Percentiles rank a stretch among this genome's conserved stretches.
These are phyloP conservation scores for Chlamydotis undulata DNA, from an alignment of 2,113 vertebrate genomes.

Conservation along the genomic window DNA sequence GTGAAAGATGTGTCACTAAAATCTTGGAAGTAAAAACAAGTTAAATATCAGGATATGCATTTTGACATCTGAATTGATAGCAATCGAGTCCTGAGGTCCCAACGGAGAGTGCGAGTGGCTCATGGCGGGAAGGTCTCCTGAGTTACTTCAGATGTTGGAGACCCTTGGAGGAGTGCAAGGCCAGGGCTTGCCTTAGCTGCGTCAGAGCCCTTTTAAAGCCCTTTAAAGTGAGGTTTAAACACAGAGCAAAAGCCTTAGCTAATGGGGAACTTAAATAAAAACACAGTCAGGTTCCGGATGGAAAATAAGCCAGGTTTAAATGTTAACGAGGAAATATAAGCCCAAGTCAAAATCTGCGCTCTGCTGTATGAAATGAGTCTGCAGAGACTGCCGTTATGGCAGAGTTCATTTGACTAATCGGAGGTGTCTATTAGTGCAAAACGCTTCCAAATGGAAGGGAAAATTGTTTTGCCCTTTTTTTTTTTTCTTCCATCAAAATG, in stretches of 20 bases:
- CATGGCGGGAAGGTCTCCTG: neutral
- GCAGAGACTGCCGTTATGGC: slow-evolving; percentile 9
- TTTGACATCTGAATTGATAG: neutral
- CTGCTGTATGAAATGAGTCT: neutral
- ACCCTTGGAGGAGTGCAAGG: neutral
- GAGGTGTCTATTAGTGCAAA: slow-evolving; percentile 12
- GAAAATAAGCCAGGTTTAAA: slow-evolving; percentile 47
- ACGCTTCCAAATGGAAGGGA: slow-evolving; percentile 8
- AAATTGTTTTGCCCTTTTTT: neutral
- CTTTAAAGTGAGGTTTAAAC: neutral
- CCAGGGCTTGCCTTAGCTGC: neutral
- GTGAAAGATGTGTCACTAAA: neutral
- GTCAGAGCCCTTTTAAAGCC: neutral
- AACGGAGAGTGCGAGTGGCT: neutral
- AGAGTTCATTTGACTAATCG: slow-evolving; percentile 28
- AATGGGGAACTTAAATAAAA: slow-evolving; percentile 19
- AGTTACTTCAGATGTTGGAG: neutral
- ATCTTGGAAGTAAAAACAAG: neutral
- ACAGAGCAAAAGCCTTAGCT: neutral
- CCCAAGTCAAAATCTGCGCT: neutral
- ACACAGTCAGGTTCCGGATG: neutral
- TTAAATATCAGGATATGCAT: neutral
- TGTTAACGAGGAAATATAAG: slow-evolving; percentile 22
- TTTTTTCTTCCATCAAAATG: neutral
- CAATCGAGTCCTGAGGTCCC: neutral